Conservation (phyloP, 2,797 vertebrate genomes). For the Gephyroberyx darwinii region DNA sequence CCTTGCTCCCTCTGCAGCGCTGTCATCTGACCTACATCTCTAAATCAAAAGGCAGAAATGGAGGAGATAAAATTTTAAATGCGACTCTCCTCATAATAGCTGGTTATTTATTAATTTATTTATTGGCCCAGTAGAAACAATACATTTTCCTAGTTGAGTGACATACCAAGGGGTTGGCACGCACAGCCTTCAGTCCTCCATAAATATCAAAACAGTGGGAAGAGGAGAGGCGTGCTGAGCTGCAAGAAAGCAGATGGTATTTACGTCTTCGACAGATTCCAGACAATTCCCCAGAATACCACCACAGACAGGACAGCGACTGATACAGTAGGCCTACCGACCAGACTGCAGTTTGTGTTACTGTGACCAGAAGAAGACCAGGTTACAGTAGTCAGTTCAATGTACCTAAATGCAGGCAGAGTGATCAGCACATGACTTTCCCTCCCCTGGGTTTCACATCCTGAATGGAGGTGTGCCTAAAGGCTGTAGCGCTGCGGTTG, state of each 20-base stretch:
- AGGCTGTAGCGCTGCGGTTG: constrained; percentile 11
- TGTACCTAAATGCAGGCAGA: constrained; percentile 10
- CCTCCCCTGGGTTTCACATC: background rate
- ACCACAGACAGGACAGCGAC: constrained; percentile 41
- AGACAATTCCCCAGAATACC: constrained; percentile 53
- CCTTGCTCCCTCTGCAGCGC: constrained; percentile 59
- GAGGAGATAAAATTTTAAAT: constrained; percentile 56
- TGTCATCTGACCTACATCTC: constrained; percentile 78
- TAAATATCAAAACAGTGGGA: constrained; percentile 63
- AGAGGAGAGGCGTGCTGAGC: constrained; percentile 62
- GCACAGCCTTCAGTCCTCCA: constrained; percentile 35
- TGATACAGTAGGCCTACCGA: constrained; percentile 33
- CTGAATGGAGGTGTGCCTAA: constrained; percentile 12
- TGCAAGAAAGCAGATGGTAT: constrained; percentile 78
- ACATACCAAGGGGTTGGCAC: constrained; percentile 25
- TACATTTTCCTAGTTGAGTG: constrained; percentile 34
- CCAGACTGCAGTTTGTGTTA: constrained; percentile 24
- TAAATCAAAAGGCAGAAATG: constrained; percentile 58
- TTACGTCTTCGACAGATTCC: constrained; percentile 67
- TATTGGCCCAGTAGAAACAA: constrained; percentile 24
- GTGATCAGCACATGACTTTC: background rate
- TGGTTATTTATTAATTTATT: constrained; percentile 58
- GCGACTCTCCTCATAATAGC: constrained; percentile 46
- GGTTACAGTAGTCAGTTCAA: constrained; percentile 8
- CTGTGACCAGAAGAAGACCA: constrained; percentile 18